Percentiles rank a stretch among this genome's conserved stretches.
Evolutionary conservation across 2,113 vertebrate species (phyloP).

Genomic region (Cynocephalus volans): DNA sequence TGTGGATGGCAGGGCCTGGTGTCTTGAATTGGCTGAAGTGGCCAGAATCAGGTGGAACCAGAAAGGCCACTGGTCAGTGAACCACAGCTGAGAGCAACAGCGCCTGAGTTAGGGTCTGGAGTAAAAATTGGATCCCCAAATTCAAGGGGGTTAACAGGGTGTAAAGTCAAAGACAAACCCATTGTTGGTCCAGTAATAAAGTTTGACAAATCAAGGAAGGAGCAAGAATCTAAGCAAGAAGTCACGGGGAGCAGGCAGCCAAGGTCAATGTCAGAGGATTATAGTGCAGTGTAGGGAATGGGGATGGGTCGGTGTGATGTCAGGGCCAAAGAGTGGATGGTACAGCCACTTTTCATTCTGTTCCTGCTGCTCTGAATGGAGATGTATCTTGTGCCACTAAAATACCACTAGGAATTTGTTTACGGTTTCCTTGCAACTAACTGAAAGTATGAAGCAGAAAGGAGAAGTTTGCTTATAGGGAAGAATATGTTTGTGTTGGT

Average conservation of each 20-base stretch:
- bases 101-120: not conserved
- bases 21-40: not conserved
- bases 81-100: not conserved
- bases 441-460: slow-evolving; percentile 36
- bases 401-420: not conserved
- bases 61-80: not conserved
- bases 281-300: not conserved
- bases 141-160: not conserved
- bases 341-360: not conserved
- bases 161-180: slow-evolving; percentile 36
- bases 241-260: not conserved
- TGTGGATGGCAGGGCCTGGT: not conserved
- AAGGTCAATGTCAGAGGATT: not conserved
- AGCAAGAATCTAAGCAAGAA: not conserved
- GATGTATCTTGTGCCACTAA: not conserved
- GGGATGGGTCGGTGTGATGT: not conserved
- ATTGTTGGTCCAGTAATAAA: not conserved
- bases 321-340: not conserved
- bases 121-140: not conserved
- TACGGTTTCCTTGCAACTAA: slow-evolving; percentile 46
- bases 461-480: not conserved
- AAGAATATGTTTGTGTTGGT: not conserved
- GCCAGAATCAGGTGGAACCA: not conserved
- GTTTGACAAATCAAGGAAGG: not conserved
- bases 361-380: not conserved